phyloP scores from a whole-genome alignment of 1,140 invertebrate species.

The Rhyzopertha dominica region DNA sequence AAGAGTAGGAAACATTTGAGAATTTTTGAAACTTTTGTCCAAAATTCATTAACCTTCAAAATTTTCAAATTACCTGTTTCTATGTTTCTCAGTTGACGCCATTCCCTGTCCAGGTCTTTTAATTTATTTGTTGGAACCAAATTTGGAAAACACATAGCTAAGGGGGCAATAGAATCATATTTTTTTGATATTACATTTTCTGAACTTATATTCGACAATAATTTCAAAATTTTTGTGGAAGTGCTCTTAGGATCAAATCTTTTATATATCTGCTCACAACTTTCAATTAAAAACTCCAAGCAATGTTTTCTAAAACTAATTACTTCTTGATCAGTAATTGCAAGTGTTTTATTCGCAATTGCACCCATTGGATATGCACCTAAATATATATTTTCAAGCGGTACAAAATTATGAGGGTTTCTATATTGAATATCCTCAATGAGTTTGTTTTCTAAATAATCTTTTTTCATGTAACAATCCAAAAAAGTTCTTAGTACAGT shows the following conservation, averaged over 20 bases:
- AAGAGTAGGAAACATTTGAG: not conserved
- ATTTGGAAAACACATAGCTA: not conserved
- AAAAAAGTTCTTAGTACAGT: not conserved
- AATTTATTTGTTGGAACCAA: not conserved
- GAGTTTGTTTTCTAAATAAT: conserved; percentile 3
- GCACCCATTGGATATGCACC: not conserved
- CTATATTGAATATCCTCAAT: not conserved
- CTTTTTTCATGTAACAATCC: conserved; percentile 5
- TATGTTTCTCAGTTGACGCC: conserved; percentile 3
- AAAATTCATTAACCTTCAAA: conserved; percentile 3
- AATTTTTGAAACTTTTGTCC: conserved; percentile 5
- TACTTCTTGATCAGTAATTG: not conserved
- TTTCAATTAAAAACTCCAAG: conserved; percentile 3
- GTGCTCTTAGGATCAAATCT: conserved; percentile 3
- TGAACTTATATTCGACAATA: not conserved
- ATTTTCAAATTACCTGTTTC: not conserved
- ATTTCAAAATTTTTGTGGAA: conserved; percentile 4
- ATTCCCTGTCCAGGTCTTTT: conserved; percentile 1
- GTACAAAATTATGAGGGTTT: conserved; percentile 2
- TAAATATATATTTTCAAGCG: conserved; percentile 4
- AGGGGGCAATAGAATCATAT: conserved; percentile 3
- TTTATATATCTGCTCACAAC: conserved; percentile 2
- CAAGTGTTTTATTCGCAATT: not conserved
- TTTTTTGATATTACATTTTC: not conserved
- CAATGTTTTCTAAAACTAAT: not conserved